Conservation (phyloP, 2,888 invertebrate genomes). For the Ormia ochracea region DNA sequence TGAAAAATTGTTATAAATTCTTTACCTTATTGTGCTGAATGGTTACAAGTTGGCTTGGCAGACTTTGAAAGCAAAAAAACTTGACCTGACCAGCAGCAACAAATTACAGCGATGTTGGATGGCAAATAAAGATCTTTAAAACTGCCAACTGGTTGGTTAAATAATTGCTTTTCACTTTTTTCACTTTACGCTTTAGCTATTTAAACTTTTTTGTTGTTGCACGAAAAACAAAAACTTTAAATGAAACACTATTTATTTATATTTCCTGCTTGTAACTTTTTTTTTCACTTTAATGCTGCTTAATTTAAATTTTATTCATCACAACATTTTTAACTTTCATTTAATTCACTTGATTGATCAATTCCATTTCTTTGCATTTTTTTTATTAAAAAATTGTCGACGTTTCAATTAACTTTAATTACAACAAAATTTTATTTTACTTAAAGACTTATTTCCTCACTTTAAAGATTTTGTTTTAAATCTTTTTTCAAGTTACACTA, state of each 20-base stretch:
- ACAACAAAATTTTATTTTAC: constrained; percentile 25
- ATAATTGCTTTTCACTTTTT: constrained; percentile 60
- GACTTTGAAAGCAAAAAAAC: constrained; percentile 13
- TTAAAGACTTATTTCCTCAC: not conserved
- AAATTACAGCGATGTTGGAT: not conserved
- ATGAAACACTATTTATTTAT: not conserved
- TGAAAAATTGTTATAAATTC: not conserved
- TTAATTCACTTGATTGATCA: constrained; percentile 17
- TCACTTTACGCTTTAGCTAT: constrained; percentile 23
- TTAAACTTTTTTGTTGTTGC: constrained; percentile 29
- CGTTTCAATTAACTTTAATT: constrained; percentile 33
- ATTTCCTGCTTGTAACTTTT: constrained; percentile 46
- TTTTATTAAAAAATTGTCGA: constrained; percentile 6
- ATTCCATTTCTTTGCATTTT: not conserved
- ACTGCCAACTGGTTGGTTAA: constrained; percentile 59
- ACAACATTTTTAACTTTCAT: constrained; percentile 14
- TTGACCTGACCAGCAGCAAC: constrained; percentile 31
- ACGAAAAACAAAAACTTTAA: constrained; percentile 44
- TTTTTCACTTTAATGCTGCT: not conserved
- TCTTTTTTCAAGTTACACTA: constrained; percentile 51
- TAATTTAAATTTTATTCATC: not conserved
- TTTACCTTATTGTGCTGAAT: constrained; percentile 5
- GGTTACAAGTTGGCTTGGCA: not conserved
- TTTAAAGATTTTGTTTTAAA: constrained; percentile 1
- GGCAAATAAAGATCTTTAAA: constrained; percentile 33